Evolutionary conservation across 2,888 invertebrate genomes (phyloP), one percentile per base, ranked within the genome.

Genomic region (Cylindroiulus punctatus): DNA sequence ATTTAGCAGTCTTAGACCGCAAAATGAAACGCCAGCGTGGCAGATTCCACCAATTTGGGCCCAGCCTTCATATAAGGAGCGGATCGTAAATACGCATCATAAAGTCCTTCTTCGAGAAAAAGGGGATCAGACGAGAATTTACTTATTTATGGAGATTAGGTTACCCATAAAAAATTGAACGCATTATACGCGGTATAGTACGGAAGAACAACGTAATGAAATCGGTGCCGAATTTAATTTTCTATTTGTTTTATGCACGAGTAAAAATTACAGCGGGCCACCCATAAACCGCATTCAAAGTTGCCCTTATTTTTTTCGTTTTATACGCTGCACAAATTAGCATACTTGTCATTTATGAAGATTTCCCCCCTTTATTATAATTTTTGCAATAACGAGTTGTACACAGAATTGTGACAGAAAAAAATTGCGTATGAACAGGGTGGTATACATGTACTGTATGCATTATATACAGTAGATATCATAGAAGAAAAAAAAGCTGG

Each of bases 331-430:
- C 57, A 57, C 57, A 57, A 57, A 57, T 57, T 57, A 57, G 3
- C 57, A 57, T 57, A 57, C n/a, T n/a, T n/a, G n/a, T n/a, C n/a
- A 57, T 57, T 57, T 57, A 57, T 57, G 57, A 57, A 14, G 57
- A 57, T 57, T 57, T 57, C n/a, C n/a, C 57, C 57, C 40, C 57
- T 57, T 57, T 57, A 57, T 57, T 57, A 57, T 57, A n/a, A 57
- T n/a, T 57, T 22, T 57, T 22, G 57, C 57, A n/a, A 57, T 19
- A n/a, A 57, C 57, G 57, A 7, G 57, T 57, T 57, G n/a, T 19
- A n/a, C 57, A n/a, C 57, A 57, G n/a, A 57, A 57, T 57, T 57
- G n/a, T 19, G 57, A 17, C 17, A 47, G 47, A 10, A 47, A 47
- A 47, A 47, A 19, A 57, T 4, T 1, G 57, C n/a, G 3, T 17